phyloP scores from a whole-genome alignment of 2,113 vertebrate genomes.

The Ciconia stormi region DNA sequence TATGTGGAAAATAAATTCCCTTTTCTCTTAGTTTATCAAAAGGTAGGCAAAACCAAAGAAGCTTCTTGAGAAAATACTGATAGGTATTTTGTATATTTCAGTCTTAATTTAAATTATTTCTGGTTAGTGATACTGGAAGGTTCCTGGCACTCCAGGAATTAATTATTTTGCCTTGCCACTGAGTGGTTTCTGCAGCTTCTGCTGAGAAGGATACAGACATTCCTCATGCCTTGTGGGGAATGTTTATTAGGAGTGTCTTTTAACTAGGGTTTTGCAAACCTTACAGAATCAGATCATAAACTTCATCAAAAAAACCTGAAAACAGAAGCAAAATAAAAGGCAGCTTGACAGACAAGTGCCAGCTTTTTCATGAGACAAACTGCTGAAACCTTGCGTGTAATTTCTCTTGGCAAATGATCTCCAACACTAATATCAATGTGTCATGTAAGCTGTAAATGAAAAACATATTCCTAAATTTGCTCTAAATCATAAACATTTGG shows the following conservation, averaged over 20 bases:
- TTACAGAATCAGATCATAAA: background rate
- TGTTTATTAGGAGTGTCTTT: slow-evolving; percentile 9
- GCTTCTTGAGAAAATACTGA: background rate
- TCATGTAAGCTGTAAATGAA: slow-evolving; percentile 53
- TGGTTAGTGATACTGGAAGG: background rate
- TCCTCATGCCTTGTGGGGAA: background rate
- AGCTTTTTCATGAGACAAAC: slow-evolving; percentile 10
- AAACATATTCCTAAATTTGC: slow-evolving; percentile 40
- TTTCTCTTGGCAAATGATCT: slow-evolving; percentile 55
- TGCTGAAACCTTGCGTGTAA: slow-evolving; percentile 46
- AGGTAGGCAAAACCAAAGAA: background rate
- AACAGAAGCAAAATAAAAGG: slow-evolving; percentile 24
- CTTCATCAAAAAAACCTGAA: background rate
- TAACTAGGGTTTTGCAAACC: background rate
- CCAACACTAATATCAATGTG: slow-evolving; percentile 20
- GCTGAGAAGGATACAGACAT: background rate
- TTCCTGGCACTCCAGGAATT: background rate
- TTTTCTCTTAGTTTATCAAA: background rate
- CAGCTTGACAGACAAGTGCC: slow-evolving; percentile 34
- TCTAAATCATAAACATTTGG: background rate
- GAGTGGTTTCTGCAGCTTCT: background rate
- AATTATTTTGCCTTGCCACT: background rate
- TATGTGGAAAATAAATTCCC: background rate
- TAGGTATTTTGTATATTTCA: background rate
- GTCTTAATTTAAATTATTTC: background rate